Base-by-base conservation (phyloP, 2,888 invertebrate genomes). In the Gryllus longicercus region DNA sequence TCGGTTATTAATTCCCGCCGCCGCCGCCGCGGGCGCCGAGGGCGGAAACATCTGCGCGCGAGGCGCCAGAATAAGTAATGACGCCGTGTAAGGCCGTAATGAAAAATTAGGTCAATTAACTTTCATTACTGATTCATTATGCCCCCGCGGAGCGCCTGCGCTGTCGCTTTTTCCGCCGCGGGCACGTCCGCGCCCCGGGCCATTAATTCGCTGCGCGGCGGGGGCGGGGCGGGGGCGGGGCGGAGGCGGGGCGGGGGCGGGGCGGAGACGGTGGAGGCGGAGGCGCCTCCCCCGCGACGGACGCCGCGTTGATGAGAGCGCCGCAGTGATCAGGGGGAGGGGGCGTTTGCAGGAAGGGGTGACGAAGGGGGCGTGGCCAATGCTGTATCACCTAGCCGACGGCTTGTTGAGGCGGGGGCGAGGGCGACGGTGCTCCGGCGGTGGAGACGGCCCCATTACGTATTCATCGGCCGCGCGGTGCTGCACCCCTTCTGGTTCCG, bases 71-170 rank as follows among this genome's bases (percentile, higher is more conserved):
- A 81, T 82, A 82, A 82, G 81, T 82, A 81, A 82, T 82, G 82
- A 79, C 74, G 82, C 78, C 80, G 81, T 78, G 80, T 75, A 78
- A 78, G 74, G 74, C 77, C 63, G 80, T 78, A 80, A 82, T 81
- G 83, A 82, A 82, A 82, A 82, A 82, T 83, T 82, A 82, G 82
- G 82, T 82, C 82, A 82, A 83, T 82, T 82, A 82, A 82, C 80
- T 81, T 80, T 81, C 83, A 82, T 83, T 83, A 82, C 82, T 78
- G 82, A 83, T 82, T 83, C 83, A 83, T 83, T 83, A 83, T 82
- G 82, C 77, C 80, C 79, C 79, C 79, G 74, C 82, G 79, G 78
- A 16, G 74, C 79, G 75, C 79, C 78, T 77, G 10, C 50, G 23
- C 38, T 76, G 76, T 38, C 38, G 23, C 76, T 38, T 23, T 23